Evolutionary conservation across 2,888 invertebrate genomes (phyloP).

Genomic region (Itoplectis maculator): DNA sequence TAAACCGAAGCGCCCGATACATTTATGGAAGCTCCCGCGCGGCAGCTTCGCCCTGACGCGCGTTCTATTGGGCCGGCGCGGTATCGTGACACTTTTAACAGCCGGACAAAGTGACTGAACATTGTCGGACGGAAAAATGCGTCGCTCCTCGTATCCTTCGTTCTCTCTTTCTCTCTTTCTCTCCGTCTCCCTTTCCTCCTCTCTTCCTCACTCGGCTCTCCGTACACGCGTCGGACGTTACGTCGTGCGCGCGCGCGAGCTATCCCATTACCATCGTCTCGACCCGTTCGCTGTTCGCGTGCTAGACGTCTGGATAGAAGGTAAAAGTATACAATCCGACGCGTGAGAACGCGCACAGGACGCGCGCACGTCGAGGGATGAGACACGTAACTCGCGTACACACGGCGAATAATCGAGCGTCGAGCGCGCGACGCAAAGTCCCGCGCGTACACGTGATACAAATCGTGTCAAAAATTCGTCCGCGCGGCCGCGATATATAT

Average conservation of each 20-base stretch:
- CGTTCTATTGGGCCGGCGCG: no score
- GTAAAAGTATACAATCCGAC: slow-evolving; percentile 8
- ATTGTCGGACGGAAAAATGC: neutral
- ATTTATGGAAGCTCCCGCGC: slow-evolving; percentile 30
- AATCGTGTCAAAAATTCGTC: neutral
- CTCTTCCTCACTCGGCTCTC: no score
- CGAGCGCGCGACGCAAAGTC: neutral
- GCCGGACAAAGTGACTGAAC: neutral
- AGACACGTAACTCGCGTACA: slow-evolving; percentile 20
- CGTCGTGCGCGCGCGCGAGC: no score
- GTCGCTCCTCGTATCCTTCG: no score
- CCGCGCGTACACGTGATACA: neutral
- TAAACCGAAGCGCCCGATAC: slow-evolving; percentile 40
- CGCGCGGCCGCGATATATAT: neutral
- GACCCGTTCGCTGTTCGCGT: no score
- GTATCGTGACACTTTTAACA: slow-evolving; percentile 1
- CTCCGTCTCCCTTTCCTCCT: no score
- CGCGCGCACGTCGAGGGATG: neutral
- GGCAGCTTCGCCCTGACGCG: neutral
- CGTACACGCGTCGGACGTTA: neutral
- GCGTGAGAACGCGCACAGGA: neutral
- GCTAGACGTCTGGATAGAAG: slow-evolving; percentile 20
- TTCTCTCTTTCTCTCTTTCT: no score
- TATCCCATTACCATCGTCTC: slow-evolving; percentile 3
- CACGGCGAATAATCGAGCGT: neutral